phyloP scores from a whole-genome alignment of 2,888 invertebrate species.

The Serrognathus titanus region DNA sequence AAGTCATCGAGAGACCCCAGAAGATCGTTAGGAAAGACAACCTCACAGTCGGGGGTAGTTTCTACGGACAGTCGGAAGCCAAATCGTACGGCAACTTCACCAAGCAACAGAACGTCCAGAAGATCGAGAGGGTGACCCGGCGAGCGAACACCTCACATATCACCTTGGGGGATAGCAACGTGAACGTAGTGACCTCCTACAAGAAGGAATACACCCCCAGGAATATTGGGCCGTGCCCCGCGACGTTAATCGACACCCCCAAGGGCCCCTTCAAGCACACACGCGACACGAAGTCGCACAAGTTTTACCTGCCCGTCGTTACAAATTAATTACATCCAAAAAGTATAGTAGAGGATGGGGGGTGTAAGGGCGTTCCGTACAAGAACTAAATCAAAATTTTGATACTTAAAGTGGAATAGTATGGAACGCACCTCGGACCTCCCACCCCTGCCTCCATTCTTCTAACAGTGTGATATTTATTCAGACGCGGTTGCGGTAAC shows the following conservation, averaged over 20 bases:
- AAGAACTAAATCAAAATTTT: too few relatives aligned
- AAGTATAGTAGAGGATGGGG: neutral
- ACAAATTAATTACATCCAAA: conserved; percentile 40
- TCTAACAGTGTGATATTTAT: conserved; percentile 42
- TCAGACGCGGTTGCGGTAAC: conserved; percentile 12
- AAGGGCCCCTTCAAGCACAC: conserved; percentile 79
- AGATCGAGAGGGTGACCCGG: conserved; percentile 58
- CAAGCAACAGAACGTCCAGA: conserved; percentile 50
- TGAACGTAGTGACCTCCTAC: conserved; percentile 64
- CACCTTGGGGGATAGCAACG: conserved; percentile 64
- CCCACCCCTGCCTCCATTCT: conserved; percentile 16
- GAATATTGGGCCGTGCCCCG: conserved; percentile 74
- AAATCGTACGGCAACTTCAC: conserved; percentile 68
- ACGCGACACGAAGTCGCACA: conserved; percentile 79
- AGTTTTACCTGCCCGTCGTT: conserved; percentile 72
- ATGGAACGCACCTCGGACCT: neutral
- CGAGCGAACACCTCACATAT: conserved; percentile 73
- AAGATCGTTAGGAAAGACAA: conserved; percentile 63
- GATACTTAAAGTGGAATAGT: too few relatives aligned
- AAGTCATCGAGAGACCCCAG: conserved; percentile 59
- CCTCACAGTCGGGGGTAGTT: conserved; percentile 67
- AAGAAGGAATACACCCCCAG: conserved; percentile 73
- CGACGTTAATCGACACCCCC: conserved; percentile 70
- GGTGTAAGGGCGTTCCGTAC: too few relatives aligned
- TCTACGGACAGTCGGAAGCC: conserved; percentile 70